Percentiles rank a stretch among this genome's conserved stretches.
Evolutionary conservation across 2,797 vertebrate genomes (phyloP).

Genomic region (Neopelma chrysocephalum): DNA sequence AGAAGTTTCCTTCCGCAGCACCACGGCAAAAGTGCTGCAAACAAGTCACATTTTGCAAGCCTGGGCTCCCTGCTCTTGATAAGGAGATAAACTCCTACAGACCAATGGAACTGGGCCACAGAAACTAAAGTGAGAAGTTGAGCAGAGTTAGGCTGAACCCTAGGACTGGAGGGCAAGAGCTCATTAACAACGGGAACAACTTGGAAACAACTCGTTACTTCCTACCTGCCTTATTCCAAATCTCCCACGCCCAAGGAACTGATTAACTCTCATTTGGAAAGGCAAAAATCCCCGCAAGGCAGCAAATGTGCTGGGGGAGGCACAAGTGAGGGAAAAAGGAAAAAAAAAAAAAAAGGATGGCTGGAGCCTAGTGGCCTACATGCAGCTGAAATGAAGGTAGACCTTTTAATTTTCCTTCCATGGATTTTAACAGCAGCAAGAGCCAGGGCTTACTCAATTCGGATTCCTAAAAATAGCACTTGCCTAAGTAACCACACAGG

Average conservation of each 20-base stretch:
- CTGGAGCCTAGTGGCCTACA: constrained; percentile 43
- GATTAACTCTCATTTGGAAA: constrained; percentile 37
- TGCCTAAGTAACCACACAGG: constrained; percentile 68
- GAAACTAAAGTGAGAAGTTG: neutral
- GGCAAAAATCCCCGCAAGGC: constrained; percentile 1
- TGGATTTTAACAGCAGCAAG: constrained; percentile 58
- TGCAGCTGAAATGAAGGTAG: neutral
- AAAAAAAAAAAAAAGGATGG: neutral
- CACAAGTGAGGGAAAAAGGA: neutral
- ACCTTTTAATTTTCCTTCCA: constrained; percentile 64
- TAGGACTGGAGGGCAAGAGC: neutral
- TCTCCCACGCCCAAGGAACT: neutral
- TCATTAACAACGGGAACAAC: constrained; percentile 15
- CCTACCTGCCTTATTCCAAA: constrained; percentile 16
- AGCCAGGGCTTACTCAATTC: constrained; percentile 60
- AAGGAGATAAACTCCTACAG: neutral
- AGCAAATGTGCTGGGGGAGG: neutral
- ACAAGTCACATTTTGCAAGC: neutral
- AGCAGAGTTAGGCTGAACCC: neutral
- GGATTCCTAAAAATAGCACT: constrained; percentile 73
- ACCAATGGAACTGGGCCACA: neutral
- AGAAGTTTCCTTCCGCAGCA: neutral
- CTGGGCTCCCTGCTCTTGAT: neutral
- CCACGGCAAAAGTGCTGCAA: neutral
- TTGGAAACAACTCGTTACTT: neutral